Conservation (phyloP, 2,797 vertebrate species). For the Florisuga fusca region DNA sequence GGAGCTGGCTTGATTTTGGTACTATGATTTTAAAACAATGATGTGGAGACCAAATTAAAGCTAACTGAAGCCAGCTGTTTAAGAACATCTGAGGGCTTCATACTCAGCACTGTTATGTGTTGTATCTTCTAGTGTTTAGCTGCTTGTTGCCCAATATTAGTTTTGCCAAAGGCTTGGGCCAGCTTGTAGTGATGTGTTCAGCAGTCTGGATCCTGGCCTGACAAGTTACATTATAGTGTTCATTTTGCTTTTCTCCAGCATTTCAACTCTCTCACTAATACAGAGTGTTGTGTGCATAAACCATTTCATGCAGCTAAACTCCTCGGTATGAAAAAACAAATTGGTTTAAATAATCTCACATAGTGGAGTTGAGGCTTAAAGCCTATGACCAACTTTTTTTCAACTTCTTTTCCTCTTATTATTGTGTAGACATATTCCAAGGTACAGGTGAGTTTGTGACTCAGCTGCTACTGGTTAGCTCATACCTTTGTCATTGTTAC, state of each 20-base stretch:
- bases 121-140: background rate
- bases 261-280: background rate
- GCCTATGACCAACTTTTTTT: fast-evolving
- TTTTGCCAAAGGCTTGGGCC: background rate
- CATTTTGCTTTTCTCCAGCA: background rate
- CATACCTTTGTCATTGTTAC: background rate
- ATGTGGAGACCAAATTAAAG: background rate
- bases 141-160: background rate
- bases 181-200: background rate
- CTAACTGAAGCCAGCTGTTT: background rate
- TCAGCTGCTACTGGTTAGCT: background rate
- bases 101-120: background rate
- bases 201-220: background rate
- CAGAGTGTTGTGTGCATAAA: background rate
- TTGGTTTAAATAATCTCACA: background rate
- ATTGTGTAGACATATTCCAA: background rate
- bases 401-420: background rate
- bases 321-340: background rate
- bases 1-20: background rate
- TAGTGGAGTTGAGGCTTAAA: background rate
- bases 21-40: background rate
- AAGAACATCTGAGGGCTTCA: background rate
- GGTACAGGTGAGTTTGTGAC: background rate
- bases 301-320: background rate
- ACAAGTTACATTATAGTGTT: background rate